Evolutionary conservation across 1,140 invertebrate genomes (phyloP), one percentile per base, ranked within the genome.

Genomic region (Formica exsecta): DNA sequence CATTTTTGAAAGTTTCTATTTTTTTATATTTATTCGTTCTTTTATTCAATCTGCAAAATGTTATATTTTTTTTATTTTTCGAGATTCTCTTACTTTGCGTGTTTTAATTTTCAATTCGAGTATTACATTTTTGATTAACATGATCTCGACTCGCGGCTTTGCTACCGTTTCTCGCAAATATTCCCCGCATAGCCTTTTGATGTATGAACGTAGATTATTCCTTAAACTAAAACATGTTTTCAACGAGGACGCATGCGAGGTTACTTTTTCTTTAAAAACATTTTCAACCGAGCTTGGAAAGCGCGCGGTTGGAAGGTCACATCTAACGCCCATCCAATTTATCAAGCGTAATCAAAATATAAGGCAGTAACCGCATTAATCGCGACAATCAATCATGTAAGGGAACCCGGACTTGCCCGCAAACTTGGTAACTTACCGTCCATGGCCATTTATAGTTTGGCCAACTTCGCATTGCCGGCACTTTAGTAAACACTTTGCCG

Each of bases 261-360:
- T 16, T 29, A 25, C 2, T 19, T n/a, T 25, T 70, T 73, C 73
- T 73, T 71, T 57, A n/a, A 51, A 61, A 59, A 22, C 22, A 44
- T 41, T 22, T 19, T 59, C 3, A 25, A 8, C 7, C n/a, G 48
- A 54, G 16, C 68, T 83, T 62, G 57, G 29, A 74, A 48, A 74
- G 68, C 32, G 54, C 32, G 19, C 64, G 16, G 44, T 70, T 19
- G 36, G 25, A 48, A 25, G 38, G 22, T 68, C 38, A 68, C 48
- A 51, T 36, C 64, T 25, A 48, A 61, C 19, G 44, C 19, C 38
- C 32, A 38, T 70, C 29, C 38, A 83, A 74, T 83, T 83, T 83
- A 83, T 83, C 54, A 73, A 44, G 54, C 38, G 68, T 83, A 62
- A 83, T 83, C 68, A 83, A 83, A 83, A 83, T 83, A 83, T 83